Evolutionary conservation across 2,113 vertebrate species (phyloP), one percentile per base, ranked within the genome.

Genomic region (Noturus placidus): DNA sequence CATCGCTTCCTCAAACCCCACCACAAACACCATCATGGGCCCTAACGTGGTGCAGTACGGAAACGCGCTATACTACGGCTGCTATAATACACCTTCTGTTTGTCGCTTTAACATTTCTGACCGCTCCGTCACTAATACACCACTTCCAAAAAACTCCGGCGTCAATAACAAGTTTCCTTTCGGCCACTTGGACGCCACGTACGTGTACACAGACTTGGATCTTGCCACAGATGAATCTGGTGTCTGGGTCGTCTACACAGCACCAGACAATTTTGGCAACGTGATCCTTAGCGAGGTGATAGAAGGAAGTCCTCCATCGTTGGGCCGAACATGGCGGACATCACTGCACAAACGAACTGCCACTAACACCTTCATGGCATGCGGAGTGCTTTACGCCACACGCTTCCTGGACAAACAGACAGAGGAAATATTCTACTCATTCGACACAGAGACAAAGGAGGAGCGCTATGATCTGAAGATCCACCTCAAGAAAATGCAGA

Each of bases 351-450:
- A 95, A 87, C 92, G 87, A n/a, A 91, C 84, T 0, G 90, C 88
- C n/a, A 95, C 92, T 77, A 95, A 96, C 89, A 93, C 95, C 54
- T 96, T 96, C 80, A 88, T 96, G 93, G 90, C 72, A 1, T 95
- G 95, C 0, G 95, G 95, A 0, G 85, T 95, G 72, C 94, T 96
- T 35, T 96, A 95, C 2, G 95, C 93, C 0, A 95, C 95, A 0
- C 92, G 95, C 0, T 94, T 86, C 19, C 3, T 95, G 17, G 61
- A 59, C 89, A 89, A 89, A 76, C 57, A 88, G 0, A 4, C 6
- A 0, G 95, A 96, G 83, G 93, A 96, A 90, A 93, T 96, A 78
- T 96, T 95, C 92, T 96, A 95, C 65, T 92, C 93, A 0, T 93
- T 94, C 2, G 92, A 96, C 90, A 93, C 95, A 0, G 15, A 56